A percentile compares a stretch with the other conserved stretches of the same genome.
phyloP scores from a whole-genome alignment of 2,888 invertebrate species.

The Nymphalis c-album region DNA sequence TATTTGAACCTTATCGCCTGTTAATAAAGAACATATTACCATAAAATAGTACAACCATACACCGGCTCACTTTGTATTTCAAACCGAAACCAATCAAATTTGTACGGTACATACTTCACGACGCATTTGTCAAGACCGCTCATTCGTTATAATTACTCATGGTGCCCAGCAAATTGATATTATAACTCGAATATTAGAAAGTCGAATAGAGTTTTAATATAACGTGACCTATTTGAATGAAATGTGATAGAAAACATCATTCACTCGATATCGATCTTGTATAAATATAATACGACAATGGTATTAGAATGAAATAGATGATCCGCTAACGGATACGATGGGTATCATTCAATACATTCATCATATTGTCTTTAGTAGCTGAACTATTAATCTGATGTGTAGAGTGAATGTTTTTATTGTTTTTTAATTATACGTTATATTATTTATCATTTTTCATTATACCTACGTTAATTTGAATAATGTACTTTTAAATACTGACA shows the following conservation, averaged over 20 bases:
- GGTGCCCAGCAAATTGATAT: slow-evolving; percentile 72
- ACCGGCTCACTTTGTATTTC: slow-evolving; percentile 33
- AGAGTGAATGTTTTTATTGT: slow-evolving; percentile 1
- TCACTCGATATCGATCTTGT: slow-evolving; percentile 63
- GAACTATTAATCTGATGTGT: slow-evolving; percentile 5
- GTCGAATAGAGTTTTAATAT: slow-evolving; percentile 50
- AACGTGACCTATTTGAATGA: slow-evolving; percentile 46
- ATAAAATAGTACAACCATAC: slow-evolving; percentile 5
- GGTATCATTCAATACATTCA: slow-evolving; percentile 58
- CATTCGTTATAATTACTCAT: slow-evolving; percentile 72
- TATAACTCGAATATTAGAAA: slow-evolving; percentile 60
- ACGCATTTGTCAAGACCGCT: slow-evolving; percentile 73
- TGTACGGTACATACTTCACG: slow-evolving; percentile 72
- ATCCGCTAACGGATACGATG: slow-evolving; percentile 49
- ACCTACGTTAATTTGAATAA: not conserved
- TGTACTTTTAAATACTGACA: too few species aligned
- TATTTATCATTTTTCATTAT: not conserved
- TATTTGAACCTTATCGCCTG: slow-evolving; percentile 12
- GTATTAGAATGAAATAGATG: slow-evolving; percentile 66
- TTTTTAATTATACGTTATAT: not conserved
- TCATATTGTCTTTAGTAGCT: slow-evolving; percentile 43
- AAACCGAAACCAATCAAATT: slow-evolving; percentile 68
- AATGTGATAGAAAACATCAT: slow-evolving; percentile 49
- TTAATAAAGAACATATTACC: slow-evolving; percentile 9
- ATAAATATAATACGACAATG: slow-evolving; percentile 72